A percentile compares a stretch with the other conserved stretches of the same genome.
These are phyloP conservation scores for Orthosia incerta DNA, from an alignment of 2,888 invertebrate species.

Conservation along the genomic window DNA sequence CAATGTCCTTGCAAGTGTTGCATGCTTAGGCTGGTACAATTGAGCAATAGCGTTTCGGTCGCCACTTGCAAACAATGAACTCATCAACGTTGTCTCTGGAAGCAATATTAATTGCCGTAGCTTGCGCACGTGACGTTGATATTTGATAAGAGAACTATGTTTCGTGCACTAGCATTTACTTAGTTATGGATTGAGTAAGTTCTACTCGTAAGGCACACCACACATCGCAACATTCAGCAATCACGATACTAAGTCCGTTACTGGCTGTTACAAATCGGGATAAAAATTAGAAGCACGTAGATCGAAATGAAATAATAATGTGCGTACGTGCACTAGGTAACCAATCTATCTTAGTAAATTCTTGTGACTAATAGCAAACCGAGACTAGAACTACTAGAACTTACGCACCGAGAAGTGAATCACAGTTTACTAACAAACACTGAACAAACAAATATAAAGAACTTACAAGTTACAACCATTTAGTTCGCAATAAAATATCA, in stretches of 20 bases:
- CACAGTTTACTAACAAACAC: neutral
- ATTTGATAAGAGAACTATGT: slow-evolving; percentile 71
- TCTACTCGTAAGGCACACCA: slow-evolving; percentile 12
- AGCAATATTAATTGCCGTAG: slow-evolving; percentile 83
- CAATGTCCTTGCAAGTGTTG: slow-evolving; percentile 79
- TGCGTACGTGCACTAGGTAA: neutral
- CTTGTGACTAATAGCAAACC: slow-evolving; percentile 34
- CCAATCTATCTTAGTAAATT: slow-evolving; percentile 9
- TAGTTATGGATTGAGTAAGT: slow-evolving; percentile 58
- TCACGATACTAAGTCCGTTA: neutral
- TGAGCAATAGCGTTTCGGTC: slow-evolving; percentile 84
- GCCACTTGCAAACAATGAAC: slow-evolving; percentile 87
- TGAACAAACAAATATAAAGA: neutral
- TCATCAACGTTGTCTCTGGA: slow-evolving; percentile 81
- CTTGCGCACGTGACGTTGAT: slow-evolving; percentile 70
- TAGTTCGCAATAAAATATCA: neutral
- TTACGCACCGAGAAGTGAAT: slow-evolving; percentile 15
- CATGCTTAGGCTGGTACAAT: slow-evolving; percentile 77
- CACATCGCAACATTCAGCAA: slow-evolving; percentile 8
- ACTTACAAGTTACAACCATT: neutral
- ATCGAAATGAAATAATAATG: slow-evolving; percentile 8
- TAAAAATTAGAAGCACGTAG: slow-evolving; percentile 1
- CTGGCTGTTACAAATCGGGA: neutral
- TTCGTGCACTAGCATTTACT: slow-evolving; percentile 60
- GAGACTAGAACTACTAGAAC: too few species aligned